Evolutionary conservation across 2,888 invertebrate genomes (phyloP), one percentile per base, ranked within the genome.

Genomic region (Cephonodes hylas): DNA sequence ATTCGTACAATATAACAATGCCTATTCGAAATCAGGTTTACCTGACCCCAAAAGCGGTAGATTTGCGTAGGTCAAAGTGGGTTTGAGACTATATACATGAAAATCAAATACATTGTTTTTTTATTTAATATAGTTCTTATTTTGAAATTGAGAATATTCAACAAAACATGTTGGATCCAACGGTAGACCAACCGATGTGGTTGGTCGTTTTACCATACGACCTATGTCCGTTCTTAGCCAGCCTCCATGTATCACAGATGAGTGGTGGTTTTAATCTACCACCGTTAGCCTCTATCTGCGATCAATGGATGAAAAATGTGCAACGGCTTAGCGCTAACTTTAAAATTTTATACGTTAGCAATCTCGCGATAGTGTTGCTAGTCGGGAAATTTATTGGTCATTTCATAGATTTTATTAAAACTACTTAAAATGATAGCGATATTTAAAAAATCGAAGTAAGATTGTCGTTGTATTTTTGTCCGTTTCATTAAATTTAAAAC

Each of bases 261-360:
- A 53, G 53, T 53, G 63, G 58, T 53, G 42, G 34, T 34, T 58
- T 27, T 75, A 74, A 75, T 75, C 75, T 75, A 42, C 53, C 58
- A 48, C 60, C 59, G 63, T 65, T 60, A 65, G 66, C 61, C 64
- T 45, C 67, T 60, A 60, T 60, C 60, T 59, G 18, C 42, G 15
- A 60, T 60, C 60, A 38, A 68, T 66, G 73, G 71, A 71, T 76
- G 76, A 76, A 76, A 76, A 76, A 75, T 76, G 76, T 72, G 69
- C 64, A 68, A 64, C 63, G 67, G 69, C 67, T 70, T 70, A 69
- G 75, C 66, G 69, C 68, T 67, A 65, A 78, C 74, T 78, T 78
- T 75, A 73, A 74, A 77, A 76, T 76, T 71, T 72, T 76, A 75
- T 71, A 73, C 71, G 70, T 72, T 70, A 69, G 64, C 71, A 69